Evolutionary conservation across 1,140 invertebrate species (phyloP).

Genomic region (Macrobrachium rosenbergii): DNA sequence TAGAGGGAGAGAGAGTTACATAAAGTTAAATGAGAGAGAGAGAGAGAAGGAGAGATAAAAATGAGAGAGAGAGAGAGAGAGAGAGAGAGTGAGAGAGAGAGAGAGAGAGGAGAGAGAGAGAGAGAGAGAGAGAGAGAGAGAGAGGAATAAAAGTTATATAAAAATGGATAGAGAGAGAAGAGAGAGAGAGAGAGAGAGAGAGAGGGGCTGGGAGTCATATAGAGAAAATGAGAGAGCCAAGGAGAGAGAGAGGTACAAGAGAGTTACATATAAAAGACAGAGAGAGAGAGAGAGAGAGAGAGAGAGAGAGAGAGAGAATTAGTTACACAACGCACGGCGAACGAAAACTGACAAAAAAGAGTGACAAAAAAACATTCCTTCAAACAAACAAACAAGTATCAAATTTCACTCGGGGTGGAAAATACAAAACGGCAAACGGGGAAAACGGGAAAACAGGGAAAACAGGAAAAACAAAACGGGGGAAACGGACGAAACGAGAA

Average conservation of each 20-base stretch:
- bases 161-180: too few species aligned
- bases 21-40: neutral
- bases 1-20: neutral
- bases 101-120: neutral
- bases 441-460: neutral
- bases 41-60: slow-evolving; percentile 18
- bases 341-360: neutral
- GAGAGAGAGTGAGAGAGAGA: neutral
- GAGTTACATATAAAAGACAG: neutral
- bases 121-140: neutral
- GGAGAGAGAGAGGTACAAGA: neutral
- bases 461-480: neutral
- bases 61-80: slow-evolving; percentile 15
- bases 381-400: neutral
- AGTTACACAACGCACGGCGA: neutral
- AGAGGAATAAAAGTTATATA: neutral
- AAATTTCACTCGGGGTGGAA: too few species aligned
- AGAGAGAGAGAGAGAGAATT: neutral
- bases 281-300: slow-evolving; percentile 12
- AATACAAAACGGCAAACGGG: slow-evolving; percentile 7
- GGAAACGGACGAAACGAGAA: neutral
- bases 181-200: neutral
- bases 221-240: neutral
- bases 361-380: neutral
- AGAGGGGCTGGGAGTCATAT: neutral